Conservation (phyloP, 2,888 invertebrate species). For the Augiades crinisus region DNA sequence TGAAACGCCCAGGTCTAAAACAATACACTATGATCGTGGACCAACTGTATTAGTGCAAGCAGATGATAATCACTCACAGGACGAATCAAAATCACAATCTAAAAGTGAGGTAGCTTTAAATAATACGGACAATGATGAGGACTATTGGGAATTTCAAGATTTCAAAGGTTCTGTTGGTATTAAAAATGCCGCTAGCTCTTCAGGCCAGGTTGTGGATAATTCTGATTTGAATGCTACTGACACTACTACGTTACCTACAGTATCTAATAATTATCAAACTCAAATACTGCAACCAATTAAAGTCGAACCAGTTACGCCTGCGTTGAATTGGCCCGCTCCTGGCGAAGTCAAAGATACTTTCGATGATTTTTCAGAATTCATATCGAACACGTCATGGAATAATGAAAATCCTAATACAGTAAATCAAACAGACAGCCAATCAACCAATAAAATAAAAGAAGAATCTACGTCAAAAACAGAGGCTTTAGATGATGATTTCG, state of each 20-base stretch:
- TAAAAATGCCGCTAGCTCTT: conserved; percentile 2
- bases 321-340: conserved; percentile 77
- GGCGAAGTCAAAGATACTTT: conserved; percentile 72
- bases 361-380: conserved; percentile 69
- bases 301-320: conserved; percentile 62
- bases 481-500: conserved; percentile 62
- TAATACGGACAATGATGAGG: conserved; percentile 47
- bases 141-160: conserved; percentile 73
- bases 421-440: neutral
- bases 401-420: conserved; percentile 33
- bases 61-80: conserved; percentile 35
- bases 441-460: conserved; percentile 10
- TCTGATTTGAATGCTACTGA: conserved; percentile 27
- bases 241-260: neutral
- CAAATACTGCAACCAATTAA: conserved; percentile 70
- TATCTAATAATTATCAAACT: conserved; percentile 42
- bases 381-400: conserved; percentile 50
- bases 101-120: conserved; percentile 30
- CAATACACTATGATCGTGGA: conserved; percentile 66
- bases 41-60: conserved; percentile 51
- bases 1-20: conserved; percentile 75
- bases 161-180: conserved; percentile 47
- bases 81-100: conserved; percentile 31
- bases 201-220: neutral
- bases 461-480: conserved; percentile 16